Conservation (phyloP, 2,113 vertebrate species). For the Cranoglanis bouderius region DNA sequence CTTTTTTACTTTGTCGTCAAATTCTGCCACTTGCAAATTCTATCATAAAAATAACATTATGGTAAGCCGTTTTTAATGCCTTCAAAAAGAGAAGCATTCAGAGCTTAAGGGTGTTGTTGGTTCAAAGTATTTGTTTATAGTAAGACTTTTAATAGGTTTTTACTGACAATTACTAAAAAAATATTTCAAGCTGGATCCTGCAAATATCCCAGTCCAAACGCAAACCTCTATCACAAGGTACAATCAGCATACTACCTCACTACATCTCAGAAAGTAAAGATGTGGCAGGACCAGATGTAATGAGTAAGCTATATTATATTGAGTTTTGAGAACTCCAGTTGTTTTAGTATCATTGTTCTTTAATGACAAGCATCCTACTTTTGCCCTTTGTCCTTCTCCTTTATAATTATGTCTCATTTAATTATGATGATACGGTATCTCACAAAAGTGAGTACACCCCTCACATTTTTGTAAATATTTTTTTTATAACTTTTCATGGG, state of each 20-base stretch:
- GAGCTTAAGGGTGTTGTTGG: neutral
- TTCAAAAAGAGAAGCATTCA: neutral
- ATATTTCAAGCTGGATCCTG: neutral
- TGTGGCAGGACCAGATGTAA: neutral
- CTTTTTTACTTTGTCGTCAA: neutral
- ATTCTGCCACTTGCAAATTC: neutral
- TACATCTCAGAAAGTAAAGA: neutral
- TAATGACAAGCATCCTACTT: neutral
- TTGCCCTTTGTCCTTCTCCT: neutral
- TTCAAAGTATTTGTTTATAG: neutral
- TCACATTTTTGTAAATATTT: too few species aligned
- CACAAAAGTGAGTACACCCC: too few species aligned
- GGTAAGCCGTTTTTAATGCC: neutral
- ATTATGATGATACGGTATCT: too few species aligned
- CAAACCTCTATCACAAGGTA: neutral
- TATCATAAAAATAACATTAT: neutral
- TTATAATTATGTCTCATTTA: neutral
- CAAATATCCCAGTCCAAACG: neutral
- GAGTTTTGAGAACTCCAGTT: neutral
- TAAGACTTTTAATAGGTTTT: neutral
- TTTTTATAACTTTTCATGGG: too few species aligned
- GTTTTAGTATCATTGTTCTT: neutral
- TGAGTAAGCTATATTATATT: neutral
- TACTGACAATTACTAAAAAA: neutral
- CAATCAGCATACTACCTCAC: neutral